Percentiles rank a stretch among this genome's conserved stretches.
Evolutionary conservation across 2,797 vertebrate genomes (phyloP).

Genomic region (Knipowitschia caucasica): DNA sequence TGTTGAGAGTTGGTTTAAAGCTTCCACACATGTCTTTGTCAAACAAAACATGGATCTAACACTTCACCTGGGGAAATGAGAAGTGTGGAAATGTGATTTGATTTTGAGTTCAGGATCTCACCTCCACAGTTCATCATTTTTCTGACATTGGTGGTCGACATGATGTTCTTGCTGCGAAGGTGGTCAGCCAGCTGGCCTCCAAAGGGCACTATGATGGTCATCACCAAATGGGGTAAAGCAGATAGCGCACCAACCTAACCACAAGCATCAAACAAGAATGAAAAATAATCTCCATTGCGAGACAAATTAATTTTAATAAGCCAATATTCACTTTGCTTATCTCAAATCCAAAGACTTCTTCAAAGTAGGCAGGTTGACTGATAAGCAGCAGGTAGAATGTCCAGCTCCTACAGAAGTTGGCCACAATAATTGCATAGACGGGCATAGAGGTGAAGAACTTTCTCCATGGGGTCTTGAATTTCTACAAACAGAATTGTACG

Average conservation of each 20-base stretch:
- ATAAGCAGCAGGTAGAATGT: conserved; percentile 92
- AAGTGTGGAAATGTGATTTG: conserved; percentile 52
- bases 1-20: background rate
- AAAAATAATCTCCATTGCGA: background rate
- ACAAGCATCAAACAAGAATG: conserved; percentile 15
- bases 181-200: conserved; percentile 94
- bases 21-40: conserved; percentile 17
- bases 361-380: conserved; percentile 91
- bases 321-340: conserved; percentile 84
- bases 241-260: conserved; percentile 91
- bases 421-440: conserved; percentile 92
- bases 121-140: conserved; percentile 99
- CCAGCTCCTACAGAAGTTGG: conserved; percentile 95
- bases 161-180: conserved; percentile 88
- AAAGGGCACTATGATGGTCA: conserved; percentile 97
- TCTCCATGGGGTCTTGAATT: conserved; percentile 88
- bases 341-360: conserved; percentile 92
- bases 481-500: conserved; percentile 65
- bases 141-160: conserved; percentile 92
- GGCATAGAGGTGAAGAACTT: conserved; percentile 94
- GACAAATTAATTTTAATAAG: background rate
- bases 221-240: conserved; percentile 94
- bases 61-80: conserved; percentile 41
- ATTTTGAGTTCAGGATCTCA: conserved; percentile 57
- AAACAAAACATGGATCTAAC: conserved; percentile 36